Conservation (phyloP, 2,113 vertebrate species). For the Leucoraja erinaceus region DNA sequence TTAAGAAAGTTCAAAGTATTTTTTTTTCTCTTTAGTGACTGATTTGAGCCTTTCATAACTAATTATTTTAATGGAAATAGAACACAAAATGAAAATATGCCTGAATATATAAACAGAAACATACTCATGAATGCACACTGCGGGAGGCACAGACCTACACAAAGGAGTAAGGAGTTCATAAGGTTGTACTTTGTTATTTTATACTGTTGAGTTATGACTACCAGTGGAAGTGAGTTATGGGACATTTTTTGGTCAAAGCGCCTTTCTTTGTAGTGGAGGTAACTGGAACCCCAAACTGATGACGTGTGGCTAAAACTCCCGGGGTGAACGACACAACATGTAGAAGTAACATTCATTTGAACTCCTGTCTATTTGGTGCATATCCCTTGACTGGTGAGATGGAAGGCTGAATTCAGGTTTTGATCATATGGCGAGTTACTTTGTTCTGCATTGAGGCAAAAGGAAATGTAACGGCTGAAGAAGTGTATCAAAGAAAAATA, state of each 20-base stretch:
- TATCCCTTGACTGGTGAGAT: not conserved
- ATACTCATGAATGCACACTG: conserved; percentile 19
- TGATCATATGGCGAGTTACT: not conserved
- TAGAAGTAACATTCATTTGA: not conserved
- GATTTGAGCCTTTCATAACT: conserved; percentile 11
- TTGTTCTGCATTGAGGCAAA: not conserved
- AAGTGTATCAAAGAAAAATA: not conserved
- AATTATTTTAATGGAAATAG: conserved; percentile 25
- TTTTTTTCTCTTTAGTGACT: not conserved
- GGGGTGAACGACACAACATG: not conserved
- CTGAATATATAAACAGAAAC: conserved; percentile 20
- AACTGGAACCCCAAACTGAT: conserved; percentile 18
- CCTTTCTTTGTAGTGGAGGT: conserved; percentile 20
- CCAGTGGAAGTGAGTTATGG: conserved; percentile 27
- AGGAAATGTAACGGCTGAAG: not conserved
- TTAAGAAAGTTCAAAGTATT: conserved; percentile 18
- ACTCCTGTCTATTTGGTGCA: not conserved
- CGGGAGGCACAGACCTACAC: conserved; percentile 4
- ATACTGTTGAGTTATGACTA: conserved; percentile 30
- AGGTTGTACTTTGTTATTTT: conserved; percentile 26
- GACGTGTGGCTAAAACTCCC: not conserved
- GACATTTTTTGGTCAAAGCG: conserved; percentile 26
- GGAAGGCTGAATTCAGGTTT: not conserved
- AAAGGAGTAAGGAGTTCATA: conserved; percentile 29
- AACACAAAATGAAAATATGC: conserved; percentile 16